Evolutionary conservation across 2,888 invertebrate genomes (phyloP).

Genomic region (Desoria tigrina): DNA sequence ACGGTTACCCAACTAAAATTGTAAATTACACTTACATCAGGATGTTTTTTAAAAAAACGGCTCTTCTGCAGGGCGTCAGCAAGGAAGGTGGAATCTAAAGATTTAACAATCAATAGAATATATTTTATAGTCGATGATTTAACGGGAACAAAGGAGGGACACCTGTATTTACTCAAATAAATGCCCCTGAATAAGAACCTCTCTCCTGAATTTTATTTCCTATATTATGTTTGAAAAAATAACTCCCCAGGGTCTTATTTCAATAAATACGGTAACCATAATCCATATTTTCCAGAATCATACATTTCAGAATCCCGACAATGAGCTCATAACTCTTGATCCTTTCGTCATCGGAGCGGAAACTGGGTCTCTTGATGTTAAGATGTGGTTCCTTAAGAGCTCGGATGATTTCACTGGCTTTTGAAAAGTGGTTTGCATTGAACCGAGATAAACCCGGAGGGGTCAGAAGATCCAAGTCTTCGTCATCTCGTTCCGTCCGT

Average conservation of each 20-base stretch:
- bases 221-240: no score
- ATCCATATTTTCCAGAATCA: background rate
- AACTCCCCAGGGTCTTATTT: no score
- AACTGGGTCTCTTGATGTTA: constrained; percentile 37
- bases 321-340: constrained; percentile 47
- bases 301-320: constrained; percentile 43
- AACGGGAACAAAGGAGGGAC: no score
- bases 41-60: constrained; percentile 34
- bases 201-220: no score
- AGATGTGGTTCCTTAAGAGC: constrained; percentile 36
- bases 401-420: constrained; percentile 47
- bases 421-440: constrained; percentile 37
- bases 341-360: constrained; percentile 45
- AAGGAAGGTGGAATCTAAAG: constrained; percentile 34
- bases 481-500: constrained; percentile 1
- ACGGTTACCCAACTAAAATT: no score
- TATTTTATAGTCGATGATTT: no score
- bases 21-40: constrained; percentile 24
- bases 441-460: constrained; percentile 42
- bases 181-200: no score
- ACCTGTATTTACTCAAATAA: no score
- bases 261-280: background rate
- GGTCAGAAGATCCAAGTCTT: constrained; percentile 14
- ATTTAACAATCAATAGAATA: background rate
- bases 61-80: constrained; percentile 44